phyloP scores from a whole-genome alignment of 1,140 invertebrate genomes.

The Drosophila bocki region DNA sequence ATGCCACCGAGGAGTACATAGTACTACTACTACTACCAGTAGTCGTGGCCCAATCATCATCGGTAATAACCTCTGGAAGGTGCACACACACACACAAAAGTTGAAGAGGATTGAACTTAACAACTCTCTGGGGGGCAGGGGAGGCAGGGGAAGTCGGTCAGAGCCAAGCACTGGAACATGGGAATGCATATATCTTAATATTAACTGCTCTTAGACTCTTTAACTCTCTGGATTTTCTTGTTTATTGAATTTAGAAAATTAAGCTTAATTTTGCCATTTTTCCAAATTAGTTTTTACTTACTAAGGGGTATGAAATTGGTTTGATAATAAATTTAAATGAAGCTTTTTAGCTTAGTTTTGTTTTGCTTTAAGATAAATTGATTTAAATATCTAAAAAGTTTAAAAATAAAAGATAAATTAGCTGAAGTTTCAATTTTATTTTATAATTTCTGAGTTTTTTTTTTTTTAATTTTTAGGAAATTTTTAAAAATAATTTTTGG shows the following conservation, averaged over 20 bases:
- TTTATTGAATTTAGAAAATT: slow-evolving; percentile 4
- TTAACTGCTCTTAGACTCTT: background rate
- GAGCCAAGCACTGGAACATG: slow-evolving; percentile 25
- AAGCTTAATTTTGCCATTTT: background rate
- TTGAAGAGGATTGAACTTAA: slow-evolving; percentile 10
- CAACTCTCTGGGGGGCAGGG: background rate
- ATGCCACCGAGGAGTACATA: background rate
- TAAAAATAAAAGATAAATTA: background rate
- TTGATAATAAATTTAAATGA: no score
- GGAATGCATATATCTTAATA: background rate
- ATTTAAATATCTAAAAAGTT: background rate
- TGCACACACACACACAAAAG: background rate
- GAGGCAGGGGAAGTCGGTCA: slow-evolving; percentile 24
- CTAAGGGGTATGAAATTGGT: background rate
- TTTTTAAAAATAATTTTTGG: no score
- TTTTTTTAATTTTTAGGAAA: no score
- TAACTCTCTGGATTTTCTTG: background rate
- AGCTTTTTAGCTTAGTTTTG: no score
- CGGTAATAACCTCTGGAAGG: slow-evolving; percentile 24
- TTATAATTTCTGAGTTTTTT: no score
- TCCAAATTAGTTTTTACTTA: background rate
- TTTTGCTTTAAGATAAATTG: no score
- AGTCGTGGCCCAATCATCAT: slow-evolving; percentile 43
- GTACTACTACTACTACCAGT: no score
- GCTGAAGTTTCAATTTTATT: background rate